Conservation (phyloP, 2,797 vertebrate species). For the Molothrus aeneus region DNA sequence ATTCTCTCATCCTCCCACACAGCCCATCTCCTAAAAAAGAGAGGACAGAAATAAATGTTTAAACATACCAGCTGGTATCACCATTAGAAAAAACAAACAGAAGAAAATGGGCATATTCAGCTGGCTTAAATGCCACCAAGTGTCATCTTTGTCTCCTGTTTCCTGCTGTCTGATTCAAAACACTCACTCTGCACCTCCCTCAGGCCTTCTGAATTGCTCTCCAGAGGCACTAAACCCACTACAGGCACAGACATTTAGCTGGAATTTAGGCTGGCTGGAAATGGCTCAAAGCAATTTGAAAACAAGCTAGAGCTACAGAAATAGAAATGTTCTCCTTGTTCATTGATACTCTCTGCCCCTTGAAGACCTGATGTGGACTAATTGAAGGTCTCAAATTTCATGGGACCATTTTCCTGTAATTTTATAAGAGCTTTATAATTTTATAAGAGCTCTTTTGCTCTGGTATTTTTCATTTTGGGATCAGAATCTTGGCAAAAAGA, state of each 20-base stretch:
- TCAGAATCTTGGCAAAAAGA: neutral
- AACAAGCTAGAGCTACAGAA: neutral
- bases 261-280: neutral
- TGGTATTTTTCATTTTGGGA: neutral
- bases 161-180: neutral
- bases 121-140: neutral
- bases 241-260: neutral
- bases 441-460: neutral
- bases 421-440: too few species aligned
- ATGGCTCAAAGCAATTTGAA: neutral
- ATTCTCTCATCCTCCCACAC: neutral
- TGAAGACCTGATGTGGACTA: neutral
- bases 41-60: neutral
- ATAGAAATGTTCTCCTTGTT: neutral
- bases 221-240: neutral
- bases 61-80: neutral
- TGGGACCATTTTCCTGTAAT: neutral
- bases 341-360: neutral
- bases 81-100: neutral
- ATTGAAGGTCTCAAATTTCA: neutral
- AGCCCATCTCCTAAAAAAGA: neutral
- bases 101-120: neutral
- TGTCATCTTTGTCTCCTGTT: neutral
- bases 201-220: neutral
- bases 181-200: neutral